A percentile compares a stretch with the other conserved stretches of the same genome.
Evolutionary conservation across 2,797 vertebrate species (phyloP).

Genomic region (Urosaurus nigricauda): DNA sequence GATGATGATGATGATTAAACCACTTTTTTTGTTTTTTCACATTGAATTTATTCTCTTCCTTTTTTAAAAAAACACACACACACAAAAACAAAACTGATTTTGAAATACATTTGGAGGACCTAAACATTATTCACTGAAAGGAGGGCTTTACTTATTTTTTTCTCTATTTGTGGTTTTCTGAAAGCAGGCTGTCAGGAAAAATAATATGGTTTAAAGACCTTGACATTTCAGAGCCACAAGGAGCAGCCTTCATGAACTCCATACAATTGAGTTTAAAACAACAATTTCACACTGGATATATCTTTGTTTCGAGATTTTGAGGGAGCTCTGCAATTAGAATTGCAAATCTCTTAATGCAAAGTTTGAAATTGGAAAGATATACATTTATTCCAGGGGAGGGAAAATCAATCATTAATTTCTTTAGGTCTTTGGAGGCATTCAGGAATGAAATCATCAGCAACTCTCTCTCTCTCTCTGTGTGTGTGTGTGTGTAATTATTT

Average conservation of each 20-base stretch:
- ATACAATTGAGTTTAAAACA: conserved; percentile 22
- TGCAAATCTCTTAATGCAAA: conserved; percentile 23
- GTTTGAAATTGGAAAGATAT: conserved; percentile 11
- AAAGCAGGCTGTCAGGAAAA: conserved; percentile 21
- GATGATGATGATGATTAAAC: no score
- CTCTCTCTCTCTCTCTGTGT: no score
- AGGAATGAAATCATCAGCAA: background rate
- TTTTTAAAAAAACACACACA: no score
- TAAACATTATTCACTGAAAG: conserved; percentile 4
- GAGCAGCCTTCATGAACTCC: conserved; percentile 10
- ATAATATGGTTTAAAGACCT: conserved; percentile 34
- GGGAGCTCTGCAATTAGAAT: conserved; percentile 11
- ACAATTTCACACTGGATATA: conserved; percentile 25
- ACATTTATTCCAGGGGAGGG: background rate
- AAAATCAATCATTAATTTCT: conserved; percentile 35
- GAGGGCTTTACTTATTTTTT: background rate
- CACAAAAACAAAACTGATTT: background rate
- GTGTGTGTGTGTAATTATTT: no score
- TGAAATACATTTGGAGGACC: background rate
- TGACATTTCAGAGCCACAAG: conserved; percentile 26
- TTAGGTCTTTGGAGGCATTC: background rate
- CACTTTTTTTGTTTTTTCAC: background rate
- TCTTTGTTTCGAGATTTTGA: background rate
- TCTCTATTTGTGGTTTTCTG: background rate
- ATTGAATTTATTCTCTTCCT: background rate